Percentiles rank a stretch among this genome's conserved stretches.
Evolutionary conservation across 92 coral and sea anemone species (phyloP).

Genomic region (Bergia puertoricense): DNA sequence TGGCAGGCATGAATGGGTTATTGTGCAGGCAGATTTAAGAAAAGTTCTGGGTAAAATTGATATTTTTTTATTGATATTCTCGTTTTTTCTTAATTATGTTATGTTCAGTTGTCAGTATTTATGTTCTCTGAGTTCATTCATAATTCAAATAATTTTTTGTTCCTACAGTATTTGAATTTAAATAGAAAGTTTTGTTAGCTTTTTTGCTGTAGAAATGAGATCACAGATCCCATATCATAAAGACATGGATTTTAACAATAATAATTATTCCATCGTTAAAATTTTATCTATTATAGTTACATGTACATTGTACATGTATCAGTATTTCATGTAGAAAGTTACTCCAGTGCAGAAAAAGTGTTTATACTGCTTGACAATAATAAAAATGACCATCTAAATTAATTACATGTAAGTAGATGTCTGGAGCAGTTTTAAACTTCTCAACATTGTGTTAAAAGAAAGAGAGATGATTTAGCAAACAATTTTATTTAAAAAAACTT

Average conservation of each 20-base stretch:
- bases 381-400: too few relatives aligned
- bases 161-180: too few relatives aligned
- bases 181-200: background rate
- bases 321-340: background rate
- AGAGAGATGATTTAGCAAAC: too few relatives aligned
- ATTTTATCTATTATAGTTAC: too few relatives aligned
- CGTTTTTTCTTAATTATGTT: background rate
- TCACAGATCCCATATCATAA: background rate
- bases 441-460: too few relatives aligned
- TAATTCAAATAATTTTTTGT: too few relatives aligned
- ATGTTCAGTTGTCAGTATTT: background rate
- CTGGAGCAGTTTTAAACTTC: too few relatives aligned
- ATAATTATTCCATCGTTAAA: background rate
- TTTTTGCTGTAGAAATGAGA: background rate
- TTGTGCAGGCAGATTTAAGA: slow-evolving; percentile 83
- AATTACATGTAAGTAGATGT: too few relatives aligned
- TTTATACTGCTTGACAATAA: background rate
- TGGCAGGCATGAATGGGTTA: slow-evolving; percentile 80
- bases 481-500: too few relatives aligned
- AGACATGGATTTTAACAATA: too few relatives aligned
- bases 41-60: slow-evolving; percentile 65
- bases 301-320: too few relatives aligned
- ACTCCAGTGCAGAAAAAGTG: background rate
- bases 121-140: background rate
- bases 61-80: too few relatives aligned